Percentiles rank a stretch among this genome's conserved stretches.
These are phyloP conservation scores for Pyrrhia umbra DNA, from an alignment of 2,888 invertebrate genomes.

Conservation along the genomic window DNA sequence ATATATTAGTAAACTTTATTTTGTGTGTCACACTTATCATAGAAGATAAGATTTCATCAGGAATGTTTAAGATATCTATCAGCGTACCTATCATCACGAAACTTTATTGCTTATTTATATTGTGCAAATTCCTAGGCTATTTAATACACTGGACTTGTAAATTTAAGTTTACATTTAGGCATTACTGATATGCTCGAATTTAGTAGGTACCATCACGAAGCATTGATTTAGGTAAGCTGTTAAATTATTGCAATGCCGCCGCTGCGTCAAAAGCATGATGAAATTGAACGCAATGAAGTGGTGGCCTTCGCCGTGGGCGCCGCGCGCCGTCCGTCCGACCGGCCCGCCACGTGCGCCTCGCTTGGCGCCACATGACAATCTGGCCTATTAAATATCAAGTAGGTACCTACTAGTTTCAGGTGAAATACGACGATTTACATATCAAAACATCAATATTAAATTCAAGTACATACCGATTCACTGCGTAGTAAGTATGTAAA, in stretches of 20 bases:
- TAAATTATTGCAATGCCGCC: constrained; percentile 52
- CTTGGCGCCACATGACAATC: constrained; percentile 70
- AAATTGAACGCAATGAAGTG: constrained; percentile 74
- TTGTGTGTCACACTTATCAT: neutral
- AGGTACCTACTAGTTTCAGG: constrained; percentile 49
- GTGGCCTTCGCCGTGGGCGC: constrained; percentile 76
- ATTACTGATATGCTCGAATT: neutral
- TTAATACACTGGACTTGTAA: neutral
- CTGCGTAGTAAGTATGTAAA: constrained; percentile 9
- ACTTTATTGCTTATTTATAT: neutral
- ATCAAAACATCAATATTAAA: constrained; percentile 32
- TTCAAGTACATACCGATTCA: constrained; percentile 21
- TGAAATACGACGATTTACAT: constrained; percentile 31
- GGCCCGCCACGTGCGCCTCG: constrained; percentile 58
- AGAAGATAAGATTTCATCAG: neutral
- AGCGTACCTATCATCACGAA: neutral
- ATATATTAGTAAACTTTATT: too few relatives aligned
- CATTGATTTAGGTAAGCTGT: constrained; percentile 51
- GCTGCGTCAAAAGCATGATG: constrained; percentile 69
- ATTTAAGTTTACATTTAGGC: neutral
- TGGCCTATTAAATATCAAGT: constrained; percentile 56
- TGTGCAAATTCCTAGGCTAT: neutral
- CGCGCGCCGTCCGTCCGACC: constrained; percentile 55
- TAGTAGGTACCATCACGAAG: neutral
- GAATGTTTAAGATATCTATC: neutral